A percentile compares a stretch with the other conserved stretches of the same genome.
Evolutionary conservation across 2,888 invertebrate species (phyloP).

Genomic region (Timandra comae): DNA sequence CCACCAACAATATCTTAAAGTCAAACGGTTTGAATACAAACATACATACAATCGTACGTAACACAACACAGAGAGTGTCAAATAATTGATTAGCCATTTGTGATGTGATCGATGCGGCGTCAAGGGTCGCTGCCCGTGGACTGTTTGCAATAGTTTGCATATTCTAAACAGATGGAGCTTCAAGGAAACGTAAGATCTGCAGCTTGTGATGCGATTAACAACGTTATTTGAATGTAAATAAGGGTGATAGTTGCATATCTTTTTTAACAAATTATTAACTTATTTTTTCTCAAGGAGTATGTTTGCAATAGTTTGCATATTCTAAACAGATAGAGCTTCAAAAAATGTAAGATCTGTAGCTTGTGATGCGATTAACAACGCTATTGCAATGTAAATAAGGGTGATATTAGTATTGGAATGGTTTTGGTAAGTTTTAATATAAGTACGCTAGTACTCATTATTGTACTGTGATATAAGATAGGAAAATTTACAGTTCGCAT

Average conservation of each 20-base stretch:
- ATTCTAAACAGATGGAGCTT: constrained; percentile 7
- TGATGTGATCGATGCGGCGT: constrained; percentile 7
- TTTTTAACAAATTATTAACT: background rate
- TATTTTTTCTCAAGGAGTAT: background rate
- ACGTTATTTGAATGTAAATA: no score
- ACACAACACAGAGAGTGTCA: background rate
- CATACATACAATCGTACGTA: no score
- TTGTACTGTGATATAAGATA: no score
- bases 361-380: no score
- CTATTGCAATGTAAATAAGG: no score
- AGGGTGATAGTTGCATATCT: background rate
- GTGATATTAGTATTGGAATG: background rate
- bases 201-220: no score
- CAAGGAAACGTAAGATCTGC: background rate
- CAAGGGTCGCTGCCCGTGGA: constrained; percentile 7
- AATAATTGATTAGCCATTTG: constrained; percentile 12
- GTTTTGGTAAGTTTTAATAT: background rate
- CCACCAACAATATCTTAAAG: no score
- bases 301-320: constrained; percentile 14
- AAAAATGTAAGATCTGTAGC: background rate
- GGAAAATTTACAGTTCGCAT: background rate
- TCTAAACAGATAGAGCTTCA: constrained; percentile 6
- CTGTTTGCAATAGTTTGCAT: constrained; percentile 13
- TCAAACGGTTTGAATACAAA: no score
- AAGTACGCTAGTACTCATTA: no score